phyloP scores from a whole-genome alignment of 2,113 vertebrate species.

The Neogobius melanostomus region DNA sequence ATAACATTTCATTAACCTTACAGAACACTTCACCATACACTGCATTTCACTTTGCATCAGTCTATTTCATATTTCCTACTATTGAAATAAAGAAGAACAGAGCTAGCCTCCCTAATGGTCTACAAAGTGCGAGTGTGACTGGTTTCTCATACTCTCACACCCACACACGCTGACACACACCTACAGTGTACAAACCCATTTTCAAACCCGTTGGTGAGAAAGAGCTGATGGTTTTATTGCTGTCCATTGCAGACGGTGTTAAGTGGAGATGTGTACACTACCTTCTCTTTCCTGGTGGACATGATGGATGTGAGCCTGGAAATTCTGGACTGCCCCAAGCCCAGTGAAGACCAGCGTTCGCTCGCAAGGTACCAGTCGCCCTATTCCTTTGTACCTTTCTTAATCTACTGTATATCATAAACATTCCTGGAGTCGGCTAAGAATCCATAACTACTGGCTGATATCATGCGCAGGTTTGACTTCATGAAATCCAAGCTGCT shows the following conservation, averaged over 20 bases:
- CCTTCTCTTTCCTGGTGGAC: conserved; percentile 88
- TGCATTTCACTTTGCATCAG: too few relatives aligned
- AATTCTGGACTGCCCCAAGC: conserved; percentile 81
- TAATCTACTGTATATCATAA: too few relatives aligned
- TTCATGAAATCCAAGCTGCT: conserved; percentile 98
- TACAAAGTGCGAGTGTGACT: too few relatives aligned
- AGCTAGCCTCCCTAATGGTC: too few relatives aligned
- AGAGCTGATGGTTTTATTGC: not conserved
- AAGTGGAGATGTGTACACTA: conserved; percentile 92
- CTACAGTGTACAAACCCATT: not conserved
- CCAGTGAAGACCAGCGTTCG: conserved; percentile 72
- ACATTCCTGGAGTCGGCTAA: too few relatives aligned
- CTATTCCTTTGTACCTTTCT: too few relatives aligned
- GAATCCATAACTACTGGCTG: not conserved
- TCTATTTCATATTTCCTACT: too few relatives aligned
- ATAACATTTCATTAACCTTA: too few relatives aligned
- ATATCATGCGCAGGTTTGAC: conserved; percentile 83
- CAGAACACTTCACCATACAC: too few relatives aligned
- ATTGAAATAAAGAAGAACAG: too few relatives aligned
- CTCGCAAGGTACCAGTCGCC: conserved; percentile 82
- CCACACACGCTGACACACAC: too few relatives aligned
- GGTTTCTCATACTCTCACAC: too few relatives aligned
- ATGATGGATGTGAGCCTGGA: conserved; percentile 98
- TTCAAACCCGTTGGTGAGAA: not conserved
- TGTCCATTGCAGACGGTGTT: conserved; percentile 84